Evolutionary conservation across 2,888 invertebrate genomes (phyloP).

Genomic region (Cepaea hortensis): DNA sequence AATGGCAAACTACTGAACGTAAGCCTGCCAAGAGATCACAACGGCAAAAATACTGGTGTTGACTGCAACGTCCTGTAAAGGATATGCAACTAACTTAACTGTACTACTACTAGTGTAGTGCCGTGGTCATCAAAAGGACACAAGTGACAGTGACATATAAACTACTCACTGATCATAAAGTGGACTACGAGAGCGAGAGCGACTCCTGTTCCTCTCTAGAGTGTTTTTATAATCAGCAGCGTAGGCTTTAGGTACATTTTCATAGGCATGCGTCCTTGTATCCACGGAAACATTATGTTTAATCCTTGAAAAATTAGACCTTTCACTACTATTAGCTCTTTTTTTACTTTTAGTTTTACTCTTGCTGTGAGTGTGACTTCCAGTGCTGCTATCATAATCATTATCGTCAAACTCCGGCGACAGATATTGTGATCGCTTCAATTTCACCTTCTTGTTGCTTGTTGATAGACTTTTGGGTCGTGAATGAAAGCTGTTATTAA

Average conservation of each 20-base stretch:
- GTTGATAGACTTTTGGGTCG: slow-evolving; percentile 47
- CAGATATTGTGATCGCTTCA: slow-evolving; percentile 56
- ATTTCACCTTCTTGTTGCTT: slow-evolving; percentile 60
- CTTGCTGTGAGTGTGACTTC: neutral
- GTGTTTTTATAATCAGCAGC: slow-evolving; percentile 40
- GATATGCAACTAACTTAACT: no score
- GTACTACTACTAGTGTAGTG: no score
- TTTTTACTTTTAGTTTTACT: neutral
- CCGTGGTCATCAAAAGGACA: no score
- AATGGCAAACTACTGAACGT: no score
- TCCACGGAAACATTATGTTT: slow-evolving; percentile 6
- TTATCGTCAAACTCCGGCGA: slow-evolving; percentile 49
- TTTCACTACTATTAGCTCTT: neutral
- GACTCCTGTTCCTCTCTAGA: slow-evolving; percentile 42
- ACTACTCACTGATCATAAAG: slow-evolving; percentile 35
- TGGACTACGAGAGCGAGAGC: slow-evolving; percentile 24
- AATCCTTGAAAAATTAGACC: neutral
- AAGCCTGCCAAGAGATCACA: no score
- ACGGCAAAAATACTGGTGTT: no score
- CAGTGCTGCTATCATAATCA: neutral
- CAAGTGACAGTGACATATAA: neutral
- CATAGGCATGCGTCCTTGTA: slow-evolving; percentile 60
- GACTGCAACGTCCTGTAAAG: no score
- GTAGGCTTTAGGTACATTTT: slow-evolving; percentile 67
- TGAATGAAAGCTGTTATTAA: slow-evolving; percentile 57